Evolutionary conservation across 1,140 invertebrate species (phyloP).

Genomic region (Heliconius melpomene): DNA sequence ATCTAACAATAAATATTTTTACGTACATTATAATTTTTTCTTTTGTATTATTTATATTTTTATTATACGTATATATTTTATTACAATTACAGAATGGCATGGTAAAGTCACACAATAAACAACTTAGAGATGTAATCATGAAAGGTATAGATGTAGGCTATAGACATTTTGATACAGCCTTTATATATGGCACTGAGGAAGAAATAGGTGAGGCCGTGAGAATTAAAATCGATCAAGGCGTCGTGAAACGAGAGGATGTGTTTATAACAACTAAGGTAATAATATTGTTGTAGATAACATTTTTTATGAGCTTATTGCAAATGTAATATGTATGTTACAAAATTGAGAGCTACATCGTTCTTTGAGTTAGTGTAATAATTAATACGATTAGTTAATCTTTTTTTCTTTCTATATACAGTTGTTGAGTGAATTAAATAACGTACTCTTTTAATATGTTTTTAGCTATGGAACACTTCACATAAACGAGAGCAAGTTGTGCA

Average conservation of each 20-base stretch:
- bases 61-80: not conserved
- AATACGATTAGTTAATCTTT: no score
- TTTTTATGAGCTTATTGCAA: no score
- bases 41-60: no score
- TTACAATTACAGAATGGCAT: conserved; percentile 49
- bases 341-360: no score
- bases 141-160: conserved; percentile 86
- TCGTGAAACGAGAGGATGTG: conserved; percentile 86
- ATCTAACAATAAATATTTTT: no score
- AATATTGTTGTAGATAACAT: not conserved
- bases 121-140: conserved; percentile 83
- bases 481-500: conserved; percentile 83
- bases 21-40: no score
- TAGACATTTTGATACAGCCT: conserved; percentile 86
- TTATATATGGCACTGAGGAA: conserved; percentile 88
- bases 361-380: no score
- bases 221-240: conserved; percentile 86
- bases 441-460: conserved; percentile 38
- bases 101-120: conserved; percentile 56
- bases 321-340: no score
- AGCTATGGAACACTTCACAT: conserved; percentile 91
- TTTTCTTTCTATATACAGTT: no score
- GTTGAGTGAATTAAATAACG: not conserved
- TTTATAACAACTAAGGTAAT: conserved; percentile 85
- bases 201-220: conserved; percentile 91